These are phyloP conservation scores for Caenorhabditis elegans DNA, from an alignment of 1,140 invertebrate genomes.

Conservation along the genomic window DNA sequence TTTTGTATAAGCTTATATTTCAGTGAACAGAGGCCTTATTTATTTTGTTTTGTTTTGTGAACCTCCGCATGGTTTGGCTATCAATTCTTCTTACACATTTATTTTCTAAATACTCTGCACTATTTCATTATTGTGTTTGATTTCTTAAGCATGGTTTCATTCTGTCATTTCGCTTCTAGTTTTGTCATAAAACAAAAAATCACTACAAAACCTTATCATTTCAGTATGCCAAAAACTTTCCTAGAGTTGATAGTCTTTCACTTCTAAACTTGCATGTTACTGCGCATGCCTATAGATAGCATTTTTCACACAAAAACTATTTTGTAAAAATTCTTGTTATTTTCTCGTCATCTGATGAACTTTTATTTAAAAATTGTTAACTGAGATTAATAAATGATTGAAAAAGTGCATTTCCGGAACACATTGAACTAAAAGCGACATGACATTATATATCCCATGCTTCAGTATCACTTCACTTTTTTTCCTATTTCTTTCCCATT, in stretches of 20 bases:
- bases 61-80: too few species aligned
- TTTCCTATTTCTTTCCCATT: neutral
- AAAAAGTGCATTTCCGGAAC: slow-evolving; percentile 16
- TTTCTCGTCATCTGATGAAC: neutral
- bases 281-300: slow-evolving; percentile 16
- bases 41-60: neutral
- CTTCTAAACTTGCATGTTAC: neutral
- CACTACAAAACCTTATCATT: neutral
- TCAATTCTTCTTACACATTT: too few species aligned
- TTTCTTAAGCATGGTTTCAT: slow-evolving; percentile 28
- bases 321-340: neutral
- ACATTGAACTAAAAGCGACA: slow-evolving; percentile 24
- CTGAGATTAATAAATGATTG: slow-evolving; percentile 7
- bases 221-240: neutral
- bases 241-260: neutral
- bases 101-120: neutral
- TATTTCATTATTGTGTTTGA: neutral
- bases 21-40: neutral
- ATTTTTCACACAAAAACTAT: neutral
- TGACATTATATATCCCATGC: neutral
- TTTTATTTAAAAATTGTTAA: neutral
- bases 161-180: slow-evolving; percentile 31
- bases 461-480: neutral
- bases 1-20: neutral
- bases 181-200: neutral